Base-by-base conservation (phyloP, 2,797 vertebrate species). In the Platyrinchus mystaceus region DNA sequence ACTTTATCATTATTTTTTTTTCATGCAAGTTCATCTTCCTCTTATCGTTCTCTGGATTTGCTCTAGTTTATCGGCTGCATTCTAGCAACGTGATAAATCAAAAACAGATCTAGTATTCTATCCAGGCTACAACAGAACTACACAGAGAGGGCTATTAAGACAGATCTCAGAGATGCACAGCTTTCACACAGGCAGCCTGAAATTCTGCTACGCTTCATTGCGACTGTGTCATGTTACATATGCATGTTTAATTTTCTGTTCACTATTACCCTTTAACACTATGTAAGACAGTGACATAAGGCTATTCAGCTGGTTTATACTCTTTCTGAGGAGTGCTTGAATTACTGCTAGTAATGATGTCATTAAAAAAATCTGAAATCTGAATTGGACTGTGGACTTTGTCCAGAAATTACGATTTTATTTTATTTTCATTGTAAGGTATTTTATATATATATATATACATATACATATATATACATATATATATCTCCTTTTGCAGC, bases 191-290 rank as follows among this genome's bases (percentile, higher is more conserved):
- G 34, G 50, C 89, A 94, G 76, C 27, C 58, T 66, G 55, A 88
- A 92, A 75, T 85, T 87, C 59, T 32, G 53, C 55, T 63, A 41
- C 0, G 5, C 68, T 92, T 81, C 89, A 78, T 69, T 86, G 69
- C 59, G 71, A 56, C 39, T 80, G 28, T 78, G 89, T 81, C 93
- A 75, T 2, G 13, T 89, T 91, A 87, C 89, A 81, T 85, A 85
- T 37, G 87, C 73, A 78, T n/a, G 82, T 50, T 59, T 92, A 84
- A 89, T 94, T 96, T 95, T 91, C 87, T 92, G 66, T 84, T 91
- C 87, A 55, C 90, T 91, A 41, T 81, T 89, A 59, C 50, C 55
- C 39, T 17, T 69, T 66, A 71, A 77, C 73, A 71, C 47, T 73
- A 85, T 17, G 12, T 69, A 71, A 81, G 39, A 76, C 37, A 69